Evolutionary conservation across 2,888 invertebrate genomes (phyloP).

Genomic region (Catocala sponsa): DNA sequence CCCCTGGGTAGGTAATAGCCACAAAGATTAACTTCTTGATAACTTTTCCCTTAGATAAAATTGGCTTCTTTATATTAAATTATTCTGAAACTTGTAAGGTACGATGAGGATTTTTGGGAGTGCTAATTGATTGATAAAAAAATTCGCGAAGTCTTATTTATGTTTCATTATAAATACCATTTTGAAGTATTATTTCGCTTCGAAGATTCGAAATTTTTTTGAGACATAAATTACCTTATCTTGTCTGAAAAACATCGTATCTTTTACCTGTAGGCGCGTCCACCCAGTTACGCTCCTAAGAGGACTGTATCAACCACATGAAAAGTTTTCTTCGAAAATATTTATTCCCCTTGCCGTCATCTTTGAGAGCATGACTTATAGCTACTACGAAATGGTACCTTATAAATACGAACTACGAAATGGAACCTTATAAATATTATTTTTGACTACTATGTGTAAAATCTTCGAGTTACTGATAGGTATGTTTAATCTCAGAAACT

Average conservation of each 20-base stretch:
- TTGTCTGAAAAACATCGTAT: conserved; percentile 22
- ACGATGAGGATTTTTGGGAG: conserved; percentile 62
- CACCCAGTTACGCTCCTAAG: conserved; percentile 6
- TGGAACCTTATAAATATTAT: no score
- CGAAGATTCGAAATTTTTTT: conserved; percentile 30
- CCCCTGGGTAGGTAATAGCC: conserved; percentile 61
- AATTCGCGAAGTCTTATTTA: conserved; percentile 55
- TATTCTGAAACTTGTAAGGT: conserved; percentile 72
- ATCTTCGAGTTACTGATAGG: no score
- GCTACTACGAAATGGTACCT: no score
- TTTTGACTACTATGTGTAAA: no score
- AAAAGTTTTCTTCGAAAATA: conserved; percentile 15
- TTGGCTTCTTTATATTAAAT: conserved; percentile 78
- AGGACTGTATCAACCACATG: conserved; percentile 1
- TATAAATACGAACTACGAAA: no score
- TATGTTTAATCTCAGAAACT: no score
- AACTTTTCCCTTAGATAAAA: conserved; percentile 74
- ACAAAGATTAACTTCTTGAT: conserved; percentile 72
- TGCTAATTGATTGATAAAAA: conserved; percentile 78
- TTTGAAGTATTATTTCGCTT: conserved; percentile 28
- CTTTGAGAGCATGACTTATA: conserved; percentile 2
- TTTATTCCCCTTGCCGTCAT: conserved; percentile 2
- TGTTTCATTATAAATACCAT: conserved; percentile 32
- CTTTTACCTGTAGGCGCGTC: conserved; percentile 16
- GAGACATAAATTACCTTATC: conserved; percentile 35